Evolutionary conservation across 2,888 invertebrate genomes (phyloP).

Genomic region (Cryptocephalus primarius): DNA sequence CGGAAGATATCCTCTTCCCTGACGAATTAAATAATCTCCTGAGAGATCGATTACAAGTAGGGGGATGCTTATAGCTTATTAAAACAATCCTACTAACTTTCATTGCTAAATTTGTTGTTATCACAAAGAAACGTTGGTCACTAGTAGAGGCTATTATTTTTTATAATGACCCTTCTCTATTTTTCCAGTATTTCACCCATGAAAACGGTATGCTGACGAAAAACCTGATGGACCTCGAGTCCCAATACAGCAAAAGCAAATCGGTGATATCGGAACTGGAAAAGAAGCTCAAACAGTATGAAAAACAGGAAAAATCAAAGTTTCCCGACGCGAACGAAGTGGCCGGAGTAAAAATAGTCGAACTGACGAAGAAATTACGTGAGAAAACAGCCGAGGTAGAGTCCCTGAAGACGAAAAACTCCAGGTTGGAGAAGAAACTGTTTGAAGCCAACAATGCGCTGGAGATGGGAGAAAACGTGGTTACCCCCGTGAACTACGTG

Average conservation of each 20-base stretch:
- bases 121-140: too few species aligned
- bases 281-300: constrained; percentile 37
- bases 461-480: constrained; percentile 1
- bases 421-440: constrained; percentile 42
- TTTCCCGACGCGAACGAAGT: constrained; percentile 43
- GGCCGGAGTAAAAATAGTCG: constrained; percentile 53
- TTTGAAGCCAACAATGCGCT: constrained; percentile 27
- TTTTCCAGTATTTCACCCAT: constrained; percentile 40
- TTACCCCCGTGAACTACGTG: not conserved
- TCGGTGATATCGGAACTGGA: constrained; percentile 23
- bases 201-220: constrained; percentile 47
- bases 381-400: constrained; percentile 53
- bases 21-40: constrained; percentile 51
- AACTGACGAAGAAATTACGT: constrained; percentile 53
- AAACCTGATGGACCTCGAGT: constrained; percentile 36
- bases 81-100: too few species aligned
- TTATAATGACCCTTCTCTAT: constrained; percentile 2
- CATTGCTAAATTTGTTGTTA: too few species aligned
- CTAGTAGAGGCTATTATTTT: too few species aligned
- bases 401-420: constrained; percentile 46
- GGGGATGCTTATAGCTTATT: constrained; percentile 2
- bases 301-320: constrained; percentile 37
- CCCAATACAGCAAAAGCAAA: constrained; percentile 7
- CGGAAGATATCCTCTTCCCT: constrained; percentile 45
- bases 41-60: constrained; percentile 48